These are phyloP conservation scores for Hypomesus transpacificus DNA, from an alignment of 2,113 vertebrate genomes.

Conservation along the genomic window DNA sequence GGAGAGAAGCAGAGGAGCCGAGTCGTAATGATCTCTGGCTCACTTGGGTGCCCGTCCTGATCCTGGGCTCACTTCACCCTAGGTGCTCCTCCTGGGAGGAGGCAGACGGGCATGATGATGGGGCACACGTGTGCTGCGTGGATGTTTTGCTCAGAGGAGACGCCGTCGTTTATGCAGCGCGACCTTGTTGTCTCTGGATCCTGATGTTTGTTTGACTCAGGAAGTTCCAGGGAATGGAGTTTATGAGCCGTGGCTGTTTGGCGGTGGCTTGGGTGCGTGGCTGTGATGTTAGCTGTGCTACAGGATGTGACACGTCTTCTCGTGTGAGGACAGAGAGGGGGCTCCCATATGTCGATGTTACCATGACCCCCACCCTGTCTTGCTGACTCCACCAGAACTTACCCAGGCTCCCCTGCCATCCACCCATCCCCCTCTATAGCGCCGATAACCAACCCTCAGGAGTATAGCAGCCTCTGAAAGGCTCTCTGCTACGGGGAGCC, in stretches of 20 bases:
- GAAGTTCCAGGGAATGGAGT: slow-evolving; percentile 3
- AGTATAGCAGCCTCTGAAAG: too few relatives aligned
- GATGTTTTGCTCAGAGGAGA: not conserved
- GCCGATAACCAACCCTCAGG: not conserved
- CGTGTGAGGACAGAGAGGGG: not conserved
- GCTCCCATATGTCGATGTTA: not conserved
- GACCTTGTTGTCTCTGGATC: not conserved
- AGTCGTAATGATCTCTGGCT: not conserved
- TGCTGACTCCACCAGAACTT: slow-evolving; percentile 19
- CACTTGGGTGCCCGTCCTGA: not conserved
- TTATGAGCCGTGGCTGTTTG: not conserved
- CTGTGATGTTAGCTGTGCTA: not conserved
- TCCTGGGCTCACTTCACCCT: not conserved
- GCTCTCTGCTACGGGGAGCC: not conserved
- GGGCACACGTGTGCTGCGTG: not conserved
- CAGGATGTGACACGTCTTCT: slow-evolving; percentile 6
- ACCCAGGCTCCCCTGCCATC: not conserved
- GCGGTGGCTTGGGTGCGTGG: not conserved
- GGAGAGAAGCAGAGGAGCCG: too few relatives aligned
- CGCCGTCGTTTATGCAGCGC: not conserved
- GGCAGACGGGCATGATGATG: not conserved
- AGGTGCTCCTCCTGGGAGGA: not conserved
- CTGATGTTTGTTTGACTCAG: slow-evolving; percentile 1
- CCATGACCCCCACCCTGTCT: slow-evolving; percentile 28
- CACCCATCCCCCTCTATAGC: not conserved